Evolutionary conservation across 2,888 invertebrate species (phyloP).

Genomic region (Oithona nana): DNA sequence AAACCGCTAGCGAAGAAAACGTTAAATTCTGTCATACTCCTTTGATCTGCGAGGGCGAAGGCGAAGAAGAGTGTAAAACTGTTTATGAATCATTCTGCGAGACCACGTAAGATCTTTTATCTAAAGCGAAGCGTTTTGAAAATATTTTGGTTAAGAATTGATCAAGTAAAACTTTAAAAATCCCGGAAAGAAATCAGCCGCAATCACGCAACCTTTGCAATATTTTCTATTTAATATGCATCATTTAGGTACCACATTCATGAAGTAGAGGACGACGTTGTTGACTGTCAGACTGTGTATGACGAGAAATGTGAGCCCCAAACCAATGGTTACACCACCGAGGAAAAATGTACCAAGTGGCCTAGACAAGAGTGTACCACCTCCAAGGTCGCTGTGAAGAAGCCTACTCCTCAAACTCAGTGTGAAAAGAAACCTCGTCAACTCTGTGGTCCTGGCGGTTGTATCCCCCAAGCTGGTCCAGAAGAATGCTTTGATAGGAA

Average conservation of each 20-base stretch:
- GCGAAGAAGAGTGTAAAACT: slow-evolving; percentile 8
- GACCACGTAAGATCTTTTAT: not conserved
- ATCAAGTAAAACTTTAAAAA: too few species aligned
- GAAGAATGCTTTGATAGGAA: slow-evolving; percentile 7
- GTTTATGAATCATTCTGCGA: slow-evolving; percentile 4
- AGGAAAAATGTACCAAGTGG: slow-evolving; percentile 14
- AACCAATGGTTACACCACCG: slow-evolving; percentile 9
- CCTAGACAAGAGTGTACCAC: slow-evolving; percentile 8
- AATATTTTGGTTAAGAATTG: too few species aligned
- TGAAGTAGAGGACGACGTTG: slow-evolving; percentile 3
- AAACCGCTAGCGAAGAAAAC: not conserved
- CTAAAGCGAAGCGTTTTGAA: not conserved
- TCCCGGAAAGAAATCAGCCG: too few species aligned
- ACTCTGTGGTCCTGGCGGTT: slow-evolving; percentile 10
- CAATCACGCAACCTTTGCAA: too few species aligned
- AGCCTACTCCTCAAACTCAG: slow-evolving; percentile 9
- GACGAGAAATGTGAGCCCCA: slow-evolving; percentile 10
- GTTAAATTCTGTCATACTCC: slow-evolving; percentile 10
- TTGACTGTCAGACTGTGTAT: slow-evolving; percentile 1
- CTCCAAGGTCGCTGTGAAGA: slow-evolving; percentile 12
- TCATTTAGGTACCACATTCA: not conserved
- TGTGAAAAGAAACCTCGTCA: slow-evolving; percentile 8
- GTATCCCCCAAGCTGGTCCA: not conserved
- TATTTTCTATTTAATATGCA: too few species aligned
- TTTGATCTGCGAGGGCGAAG: slow-evolving; percentile 10